Base-by-base conservation (phyloP, 2,888 invertebrate species). In the Lacanobia oleracea region DNA sequence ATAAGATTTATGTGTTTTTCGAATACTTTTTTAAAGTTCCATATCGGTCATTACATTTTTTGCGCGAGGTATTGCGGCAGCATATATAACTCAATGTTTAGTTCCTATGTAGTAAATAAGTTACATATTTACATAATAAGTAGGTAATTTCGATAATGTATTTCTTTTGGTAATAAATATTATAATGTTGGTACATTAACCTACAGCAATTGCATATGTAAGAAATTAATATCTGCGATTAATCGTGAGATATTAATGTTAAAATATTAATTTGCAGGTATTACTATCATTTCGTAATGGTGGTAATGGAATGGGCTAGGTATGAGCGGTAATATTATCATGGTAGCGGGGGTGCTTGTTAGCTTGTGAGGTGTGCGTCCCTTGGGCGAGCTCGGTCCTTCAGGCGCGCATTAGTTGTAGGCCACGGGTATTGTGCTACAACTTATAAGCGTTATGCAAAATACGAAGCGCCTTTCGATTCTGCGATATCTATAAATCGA, bases 1-100 rank as follows among this genome's bases (percentile, higher is more conserved):
- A 91, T 92, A 93, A 94, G 95, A 95, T 95, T 95, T 95, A 95
- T 94, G 92, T 90, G 90, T 91, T 92, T 92, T 93, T 91, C 91
- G 88, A 89, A 90, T 88, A 88, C 89, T 88, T 89, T 91, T 86
- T 93, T 91, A 88, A 89, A 91, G 91, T 84, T 79, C 76, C 83
- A 83, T 84, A 86, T 84, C 80, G 62, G 82, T 85, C 84, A 79
- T 80, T 78, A 85, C 54, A 72, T 78, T 74, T 60, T 79, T 83
- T 81, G 70, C 68, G 27, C 64, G 37, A 69, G n/a, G 61, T 48
- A 53, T 67, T 68, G 59, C 61, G 54, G 64, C 43, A 23, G 53
- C 65, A 57, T 62, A 45, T 65, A 60, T 62, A 37, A 67, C 33
- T 68, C 63, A 54, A 75, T 67, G 59, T 77, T 77, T 79, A 67